These are phyloP conservation scores for Delphinus delphis DNA, from an alignment of 2,113 vertebrate genomes.

Conservation along the genomic window DNA sequence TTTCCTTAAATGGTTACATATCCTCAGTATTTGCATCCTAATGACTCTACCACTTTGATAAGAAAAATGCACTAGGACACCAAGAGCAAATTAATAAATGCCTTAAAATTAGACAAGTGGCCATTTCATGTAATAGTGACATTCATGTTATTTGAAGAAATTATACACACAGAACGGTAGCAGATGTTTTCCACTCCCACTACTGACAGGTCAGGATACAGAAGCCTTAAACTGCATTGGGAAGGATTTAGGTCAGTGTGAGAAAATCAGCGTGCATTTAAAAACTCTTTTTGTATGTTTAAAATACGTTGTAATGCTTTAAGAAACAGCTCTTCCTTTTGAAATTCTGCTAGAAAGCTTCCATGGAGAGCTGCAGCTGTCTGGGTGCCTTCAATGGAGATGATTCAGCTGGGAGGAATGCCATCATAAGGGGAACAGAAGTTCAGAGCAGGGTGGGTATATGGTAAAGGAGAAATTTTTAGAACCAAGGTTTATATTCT, in stretches of 20 bases:
- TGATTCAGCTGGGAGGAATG: not conserved
- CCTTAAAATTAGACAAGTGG: slow-evolving; percentile 57
- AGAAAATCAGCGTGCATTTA: slow-evolving; percentile 73
- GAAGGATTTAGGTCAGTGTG: slow-evolving; percentile 67
- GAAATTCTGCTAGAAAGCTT: slow-evolving; percentile 37
- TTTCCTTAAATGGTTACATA: slow-evolving; percentile 45
- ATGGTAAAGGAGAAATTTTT: not conserved
- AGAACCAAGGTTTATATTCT: not conserved
- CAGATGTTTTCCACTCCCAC: slow-evolving; percentile 63
- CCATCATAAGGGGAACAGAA: not conserved
- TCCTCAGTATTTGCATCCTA: slow-evolving; percentile 26
- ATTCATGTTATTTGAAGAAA: slow-evolving; percentile 53
- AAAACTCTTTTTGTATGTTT: slow-evolving; percentile 62
- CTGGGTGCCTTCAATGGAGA: not conserved
- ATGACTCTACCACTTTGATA: not conserved
- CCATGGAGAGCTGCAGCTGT: slow-evolving; percentile 57
- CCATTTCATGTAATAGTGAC: slow-evolving; percentile 44
- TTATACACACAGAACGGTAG: not conserved
- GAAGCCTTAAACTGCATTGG: slow-evolving; percentile 9
- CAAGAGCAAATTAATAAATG: slow-evolving; percentile 64
- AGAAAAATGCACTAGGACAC: slow-evolving; percentile 15
- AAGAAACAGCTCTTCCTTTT: slow-evolving; percentile 63
- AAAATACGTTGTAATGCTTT: slow-evolving; percentile 59
- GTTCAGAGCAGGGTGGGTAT: not conserved
- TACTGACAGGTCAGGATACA: slow-evolving; percentile 49